These are phyloP conservation scores for Sanderia malayensis DNA, from an alignment of 30 jellyfish, hydroid and myxozoan species.

Conservation along the genomic window DNA sequence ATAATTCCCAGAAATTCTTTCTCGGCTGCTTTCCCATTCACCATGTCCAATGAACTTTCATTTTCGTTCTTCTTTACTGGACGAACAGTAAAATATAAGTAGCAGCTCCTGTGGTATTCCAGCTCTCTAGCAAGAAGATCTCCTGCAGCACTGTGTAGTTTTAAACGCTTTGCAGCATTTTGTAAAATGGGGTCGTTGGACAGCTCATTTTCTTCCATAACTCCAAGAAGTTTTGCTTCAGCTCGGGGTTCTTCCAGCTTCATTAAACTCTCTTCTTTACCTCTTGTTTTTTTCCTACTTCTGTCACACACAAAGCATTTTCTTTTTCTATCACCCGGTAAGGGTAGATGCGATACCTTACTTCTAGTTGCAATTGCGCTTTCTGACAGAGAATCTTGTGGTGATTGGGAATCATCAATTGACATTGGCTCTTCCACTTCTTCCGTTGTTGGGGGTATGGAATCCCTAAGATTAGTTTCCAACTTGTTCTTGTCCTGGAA, in stretches of 20 bases:
- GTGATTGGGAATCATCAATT: constrained; percentile 14
- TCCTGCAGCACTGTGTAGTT: constrained; percentile 12
- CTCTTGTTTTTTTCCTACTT: constrained; percentile 14
- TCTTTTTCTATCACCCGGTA: constrained; percentile 12
- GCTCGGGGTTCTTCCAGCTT: constrained; percentile 19
- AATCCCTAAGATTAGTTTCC: constrained; percentile 4
- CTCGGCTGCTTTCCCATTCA: constrained; percentile 15
- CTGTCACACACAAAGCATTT: neutral
- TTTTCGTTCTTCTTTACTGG: constrained; percentile 14
- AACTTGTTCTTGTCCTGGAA: constrained; percentile 19
- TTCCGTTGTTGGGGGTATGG: constrained; percentile 17
- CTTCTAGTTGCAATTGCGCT: constrained; percentile 9
- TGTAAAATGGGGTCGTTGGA: constrained; percentile 13
- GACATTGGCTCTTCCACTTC: constrained; percentile 10
- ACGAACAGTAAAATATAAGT: constrained; percentile 15
- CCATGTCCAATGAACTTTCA: constrained; percentile 11
- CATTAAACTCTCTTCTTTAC: constrained; percentile 12
- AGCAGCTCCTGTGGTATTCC: constrained; percentile 23
- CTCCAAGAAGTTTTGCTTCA: constrained; percentile 13
- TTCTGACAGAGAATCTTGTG: constrained; percentile 14
- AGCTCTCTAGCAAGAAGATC: constrained; percentile 18
- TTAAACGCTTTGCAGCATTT: constrained; percentile 16
- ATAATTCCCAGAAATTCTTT: constrained; percentile 10
- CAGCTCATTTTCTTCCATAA: constrained; percentile 10
- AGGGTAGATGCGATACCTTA: constrained; percentile 20